Percentiles rank a stretch among this genome's conserved stretches.
Evolutionary conservation across 2,888 invertebrate genomes (phyloP).

Genomic region (Sialis lutaria): DNA sequence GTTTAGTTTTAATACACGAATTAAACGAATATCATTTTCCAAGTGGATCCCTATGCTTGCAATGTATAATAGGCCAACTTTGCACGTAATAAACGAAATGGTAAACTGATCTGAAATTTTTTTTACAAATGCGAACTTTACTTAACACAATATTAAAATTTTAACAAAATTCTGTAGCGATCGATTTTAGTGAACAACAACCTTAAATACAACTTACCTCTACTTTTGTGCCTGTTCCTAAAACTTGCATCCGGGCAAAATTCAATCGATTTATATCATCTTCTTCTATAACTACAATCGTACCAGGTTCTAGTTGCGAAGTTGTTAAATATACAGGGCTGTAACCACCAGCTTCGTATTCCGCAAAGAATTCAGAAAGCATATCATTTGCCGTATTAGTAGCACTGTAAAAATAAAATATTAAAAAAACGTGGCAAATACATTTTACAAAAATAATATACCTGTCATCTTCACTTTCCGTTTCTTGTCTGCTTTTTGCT

Average conservation of each 20-base stretch:
- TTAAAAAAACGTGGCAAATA: neutral
- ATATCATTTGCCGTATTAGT: constrained; percentile 28
- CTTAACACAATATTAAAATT: too few species aligned
- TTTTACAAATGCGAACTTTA: too few species aligned
- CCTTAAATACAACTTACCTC: constrained; percentile 20
- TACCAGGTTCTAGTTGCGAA: constrained; percentile 52
- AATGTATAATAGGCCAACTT: too few species aligned
- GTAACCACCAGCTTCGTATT: constrained; percentile 70
- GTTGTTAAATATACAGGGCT: constrained; percentile 53
- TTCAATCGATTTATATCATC: constrained; percentile 61
- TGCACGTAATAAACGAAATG: too few species aligned
- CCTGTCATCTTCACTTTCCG: constrained; percentile 9
- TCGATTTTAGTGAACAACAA: too few species aligned
- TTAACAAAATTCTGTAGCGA: too few species aligned
- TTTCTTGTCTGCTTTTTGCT: constrained; percentile 3
- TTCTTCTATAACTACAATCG: constrained; percentile 54
- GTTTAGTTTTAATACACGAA: neutral
- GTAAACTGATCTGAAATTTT: too few species aligned
- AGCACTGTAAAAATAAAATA: too few species aligned
- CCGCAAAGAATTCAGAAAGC: constrained; percentile 37
- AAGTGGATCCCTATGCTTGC: too few species aligned
- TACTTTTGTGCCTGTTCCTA: constrained; percentile 38
- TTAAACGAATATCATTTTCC: neutral
- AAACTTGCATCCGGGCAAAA: constrained; percentile 50
- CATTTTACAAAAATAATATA: constrained; percentile 1